Evolutionary conservation across 2,888 invertebrate genomes (phyloP), one percentile per base, ranked within the genome.

Genomic region (Amiota minor): DNA sequence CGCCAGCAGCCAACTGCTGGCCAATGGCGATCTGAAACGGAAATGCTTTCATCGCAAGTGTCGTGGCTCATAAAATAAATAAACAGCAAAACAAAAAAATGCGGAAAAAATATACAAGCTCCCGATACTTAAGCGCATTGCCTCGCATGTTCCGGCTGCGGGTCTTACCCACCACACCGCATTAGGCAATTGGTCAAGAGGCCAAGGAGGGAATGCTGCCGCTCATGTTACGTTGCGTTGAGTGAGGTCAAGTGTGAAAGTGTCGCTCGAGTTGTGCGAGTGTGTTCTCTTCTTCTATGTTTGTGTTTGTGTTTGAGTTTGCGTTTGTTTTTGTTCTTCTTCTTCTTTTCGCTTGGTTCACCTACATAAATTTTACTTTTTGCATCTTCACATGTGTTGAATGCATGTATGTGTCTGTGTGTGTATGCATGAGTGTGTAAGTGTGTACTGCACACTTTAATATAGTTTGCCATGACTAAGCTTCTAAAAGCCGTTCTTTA

Each of bases 31-130:
- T 35, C 35, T 35, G 85, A 83, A 81, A 69, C 84, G 84, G 85
- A 84, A 84, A 81, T 82, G 84, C 85, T 85, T 86, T 86, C 87
- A 86, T 85, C 82, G 82, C 84, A 81, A 86, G 82, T 83, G 84
- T 80, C 82, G 81, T 77, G 78, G 83, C 78, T 83, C 83, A 82
- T 83, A 83, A 83, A 81, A 82, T 46, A 47, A 64, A 71, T 64
- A 71, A n/a, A 53, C 9, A 53, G n/a, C 12, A 53, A 53, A 53
- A n/a, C n/a, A 14, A 14, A 45, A 45, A 18, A 62, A 62, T 14
- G 6, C 0, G 2, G 35, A 35, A 35, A 35, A 35, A 35, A 4
- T 23, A 3, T 23, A 35, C 6, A 35, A 35, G 35, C 35, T 35
- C 35, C 35, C 6, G 35, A 53, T 18, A 59, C 18, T 20, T 59